These are phyloP conservation scores for Neotoxoptera formosana DNA, from an alignment of 1,140 invertebrate species.

Conservation along the genomic window DNA sequence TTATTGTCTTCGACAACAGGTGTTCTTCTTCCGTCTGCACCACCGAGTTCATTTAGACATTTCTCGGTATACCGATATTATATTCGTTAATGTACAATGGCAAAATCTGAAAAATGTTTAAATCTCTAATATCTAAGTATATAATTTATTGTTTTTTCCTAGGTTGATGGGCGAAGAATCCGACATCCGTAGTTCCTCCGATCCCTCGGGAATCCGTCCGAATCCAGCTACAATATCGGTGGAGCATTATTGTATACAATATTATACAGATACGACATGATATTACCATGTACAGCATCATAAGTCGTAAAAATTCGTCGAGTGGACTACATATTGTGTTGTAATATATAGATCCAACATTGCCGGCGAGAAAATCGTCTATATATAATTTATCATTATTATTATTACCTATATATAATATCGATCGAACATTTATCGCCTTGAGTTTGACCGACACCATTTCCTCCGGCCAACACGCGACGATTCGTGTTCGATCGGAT, in stretches of 20 bases:
- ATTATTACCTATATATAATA: background rate
- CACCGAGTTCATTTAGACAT: background rate
- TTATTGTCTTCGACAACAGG: background rate
- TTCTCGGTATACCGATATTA: background rate
- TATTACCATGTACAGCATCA: background rate
- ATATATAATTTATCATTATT: background rate
- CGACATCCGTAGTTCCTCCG: background rate
- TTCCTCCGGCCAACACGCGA: background rate
- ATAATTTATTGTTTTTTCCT: background rate
- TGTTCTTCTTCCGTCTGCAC: background rate
- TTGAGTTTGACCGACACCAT: background rate
- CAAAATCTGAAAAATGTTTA: background rate
- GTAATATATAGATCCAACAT: background rate
- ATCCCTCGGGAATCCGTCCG: background rate
- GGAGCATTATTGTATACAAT: background rate
- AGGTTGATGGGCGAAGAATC: background rate
- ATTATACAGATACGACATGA: background rate
- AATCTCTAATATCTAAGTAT: background rate
- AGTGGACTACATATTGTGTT: background rate
- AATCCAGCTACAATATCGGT: background rate
- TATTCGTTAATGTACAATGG: background rate
- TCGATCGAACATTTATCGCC: background rate
- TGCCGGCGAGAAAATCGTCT: background rate
- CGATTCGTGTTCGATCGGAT: slow-evolving; percentile 12
- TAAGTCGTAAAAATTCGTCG: background rate